phyloP scores from a whole-genome alignment of 2,113 vertebrate genomes.

The Aegypius monachus region DNA sequence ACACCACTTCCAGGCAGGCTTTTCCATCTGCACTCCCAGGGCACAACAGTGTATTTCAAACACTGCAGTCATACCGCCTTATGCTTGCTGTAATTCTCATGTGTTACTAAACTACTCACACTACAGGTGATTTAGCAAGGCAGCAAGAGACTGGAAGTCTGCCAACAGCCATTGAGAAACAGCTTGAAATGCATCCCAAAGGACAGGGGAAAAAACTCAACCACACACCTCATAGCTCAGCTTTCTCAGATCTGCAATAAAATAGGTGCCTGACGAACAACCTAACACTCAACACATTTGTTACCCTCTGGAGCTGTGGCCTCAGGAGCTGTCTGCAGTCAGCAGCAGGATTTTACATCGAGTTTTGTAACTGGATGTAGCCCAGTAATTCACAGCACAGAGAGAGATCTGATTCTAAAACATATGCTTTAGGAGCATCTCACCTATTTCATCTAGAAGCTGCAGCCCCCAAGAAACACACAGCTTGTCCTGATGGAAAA shows the following conservation, averaged over 20 bases:
- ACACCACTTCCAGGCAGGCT: background rate
- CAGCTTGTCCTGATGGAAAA: background rate
- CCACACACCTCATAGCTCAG: background rate
- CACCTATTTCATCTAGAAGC: background rate
- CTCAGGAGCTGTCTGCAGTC: background rate
- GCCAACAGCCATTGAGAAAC: constrained; percentile 51
- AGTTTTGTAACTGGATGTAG: background rate
- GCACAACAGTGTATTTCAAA: background rate
- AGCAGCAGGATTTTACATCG: background rate
- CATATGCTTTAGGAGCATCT: background rate
- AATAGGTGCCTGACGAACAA: background rate
- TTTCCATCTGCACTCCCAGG: background rate
- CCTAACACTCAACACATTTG: background rate
- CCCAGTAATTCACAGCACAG: background rate
- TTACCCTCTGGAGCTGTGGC: background rate
- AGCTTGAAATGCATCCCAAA: constrained; percentile 17
- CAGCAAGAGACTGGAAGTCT: constrained; percentile 28
- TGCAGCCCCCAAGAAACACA: background rate
- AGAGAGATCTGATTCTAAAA: background rate
- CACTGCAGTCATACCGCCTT: background rate
- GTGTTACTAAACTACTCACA: constrained; percentile 7
- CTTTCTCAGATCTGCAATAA: background rate
- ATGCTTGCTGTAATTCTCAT: background rate
- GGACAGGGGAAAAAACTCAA: background rate
- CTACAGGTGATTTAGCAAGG: constrained; percentile 41